These are phyloP conservation scores for Resseliella maxima DNA, from an alignment of 2,888 invertebrate species.

Conservation along the genomic window DNA sequence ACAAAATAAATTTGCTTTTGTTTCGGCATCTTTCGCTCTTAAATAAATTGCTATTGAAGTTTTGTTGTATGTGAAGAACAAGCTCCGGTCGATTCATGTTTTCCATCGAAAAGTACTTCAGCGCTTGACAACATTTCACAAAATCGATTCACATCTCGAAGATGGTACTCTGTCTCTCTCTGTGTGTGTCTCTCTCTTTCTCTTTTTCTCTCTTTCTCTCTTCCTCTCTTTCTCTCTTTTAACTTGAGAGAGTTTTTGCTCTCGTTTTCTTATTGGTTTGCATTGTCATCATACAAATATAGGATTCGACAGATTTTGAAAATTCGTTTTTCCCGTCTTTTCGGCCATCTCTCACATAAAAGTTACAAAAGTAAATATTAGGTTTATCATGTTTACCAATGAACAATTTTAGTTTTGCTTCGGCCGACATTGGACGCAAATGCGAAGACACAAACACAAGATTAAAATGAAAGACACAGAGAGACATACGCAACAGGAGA, in stretches of 20 bases:
- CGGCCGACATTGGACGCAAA: neutral
- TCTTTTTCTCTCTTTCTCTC: too few relatives aligned
- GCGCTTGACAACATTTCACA: neutral
- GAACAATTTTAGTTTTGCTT: slow-evolving; percentile 7
- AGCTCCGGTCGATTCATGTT: neutral
- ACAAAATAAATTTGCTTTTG: slow-evolving; percentile 47
- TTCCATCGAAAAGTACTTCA: neutral
- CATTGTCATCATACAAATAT: too few relatives aligned
- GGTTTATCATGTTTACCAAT: slow-evolving; percentile 33
- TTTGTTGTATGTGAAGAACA: neutral
- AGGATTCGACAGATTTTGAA: neutral
- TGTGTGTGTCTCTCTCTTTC: too few relatives aligned
- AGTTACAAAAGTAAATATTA: slow-evolving; percentile 51
- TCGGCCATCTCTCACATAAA: slow-evolving; percentile 10
- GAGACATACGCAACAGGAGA: slow-evolving; percentile 49
- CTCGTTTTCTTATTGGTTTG: too few relatives aligned
- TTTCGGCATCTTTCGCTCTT: neutral
- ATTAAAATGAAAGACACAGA: too few relatives aligned
- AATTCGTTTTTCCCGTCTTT: neutral
- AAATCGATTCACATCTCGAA: neutral
- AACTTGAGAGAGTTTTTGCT: too few relatives aligned
- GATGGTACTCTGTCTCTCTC: too few relatives aligned
- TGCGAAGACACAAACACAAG: neutral
- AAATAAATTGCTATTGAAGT: neutral
- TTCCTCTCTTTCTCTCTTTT: too few relatives aligned